Base-by-base conservation (phyloP, 64 coral and sea anemone species). In the Astreopora myriophthalma region DNA sequence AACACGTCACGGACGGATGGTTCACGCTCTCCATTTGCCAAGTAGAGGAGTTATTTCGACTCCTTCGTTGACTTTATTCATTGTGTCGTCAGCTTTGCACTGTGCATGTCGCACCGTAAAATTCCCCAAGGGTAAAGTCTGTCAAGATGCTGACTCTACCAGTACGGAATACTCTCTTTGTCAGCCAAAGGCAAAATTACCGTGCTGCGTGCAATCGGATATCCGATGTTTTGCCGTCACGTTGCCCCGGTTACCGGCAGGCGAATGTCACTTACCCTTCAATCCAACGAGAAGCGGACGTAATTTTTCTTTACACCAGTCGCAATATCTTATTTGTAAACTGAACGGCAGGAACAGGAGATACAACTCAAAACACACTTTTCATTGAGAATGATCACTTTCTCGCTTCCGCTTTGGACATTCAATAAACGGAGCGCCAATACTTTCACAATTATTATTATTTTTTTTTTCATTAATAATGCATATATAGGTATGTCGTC, bases 201-300 rank as follows among this genome's bases (percentile, higher is more conserved):
- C 4, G 20, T 8, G 23, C 14, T 36, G 0, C 23, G 57, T 63
- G 79, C 79, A 82, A 82, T 82, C 79, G 55, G 79, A 82, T 79
- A 79, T 76, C 25, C 76, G 49, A 52, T 82, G 79, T 82, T 82
- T 82, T 82, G 79, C 57, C 79, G 30, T 37, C 49, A 20, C 32
- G 79, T 82, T 60, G 79, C 79, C 34, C 12, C 8, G 55, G 32
- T n/a, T 60, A 36, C 79, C 32, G 9, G 2, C 8, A n/a, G 51
- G 48, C 74, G n/a, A n/a, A n/a, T 51, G 74, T 60, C 79, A 82
- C 48, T 58, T 76, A 26, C 9, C 22, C 8, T 12, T 25, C 37
- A 48, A 48, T 48, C 46, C 24, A 76, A 25, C 14, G 42, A 10
- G 29, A 20, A 60, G 17, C 10, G 14, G 13, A 60, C 49, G 48